Evolutionary conservation across 2,113 vertebrate species (phyloP), one percentile per base, ranked within the genome.

Genomic region (Neogobius melanostomus): DNA sequence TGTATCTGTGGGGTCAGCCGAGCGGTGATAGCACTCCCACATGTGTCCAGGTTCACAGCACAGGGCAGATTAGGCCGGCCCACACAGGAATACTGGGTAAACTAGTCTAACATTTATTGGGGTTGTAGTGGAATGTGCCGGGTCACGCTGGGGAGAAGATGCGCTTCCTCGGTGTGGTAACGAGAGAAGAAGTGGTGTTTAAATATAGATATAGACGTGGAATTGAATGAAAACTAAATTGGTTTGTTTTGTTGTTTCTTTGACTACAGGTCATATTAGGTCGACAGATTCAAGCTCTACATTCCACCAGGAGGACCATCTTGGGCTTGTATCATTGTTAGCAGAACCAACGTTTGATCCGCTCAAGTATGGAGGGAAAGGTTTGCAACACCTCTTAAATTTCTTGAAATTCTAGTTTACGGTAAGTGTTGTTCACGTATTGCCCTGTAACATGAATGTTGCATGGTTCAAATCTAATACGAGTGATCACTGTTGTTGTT

Each of bases 21-120:
- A 66, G 71, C 66, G 84, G 78, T 77, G 80, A 87, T 62, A 61
- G 75, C 47, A 36, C 63, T 14, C 42, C 9, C 54, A 69, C 71
- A 68, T 28, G 62, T 57, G 42, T 61, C 6, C 66, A 62, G 57
- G 77, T 42, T 68, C 68, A 11, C 44, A 63, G 43, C 57, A 15
- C 45, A 52, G 36, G 7, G 7, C 16, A 5, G 50, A 69, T 60
- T 48, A 12, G 14, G 57, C 28, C 43, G 12, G 15, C 50, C 73
- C 74, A 66, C 68, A 2, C 14, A 45, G 74, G 65, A 70, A 70
- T 45, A 42, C 79, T 72, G 77, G 68, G 15, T 64, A 84, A 77
- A 56, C 80, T 85, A 57, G 66, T 88, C 73, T 68, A 84, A 85
- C 80, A 90, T 90, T 54, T 80, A 90, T 89, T 62, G 80, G 52